A percentile compares a stretch with the other conserved stretches of the same genome.
Evolutionary conservation across 2,113 vertebrate species (phyloP).

Genomic region (Pteronura brasiliensis): DNA sequence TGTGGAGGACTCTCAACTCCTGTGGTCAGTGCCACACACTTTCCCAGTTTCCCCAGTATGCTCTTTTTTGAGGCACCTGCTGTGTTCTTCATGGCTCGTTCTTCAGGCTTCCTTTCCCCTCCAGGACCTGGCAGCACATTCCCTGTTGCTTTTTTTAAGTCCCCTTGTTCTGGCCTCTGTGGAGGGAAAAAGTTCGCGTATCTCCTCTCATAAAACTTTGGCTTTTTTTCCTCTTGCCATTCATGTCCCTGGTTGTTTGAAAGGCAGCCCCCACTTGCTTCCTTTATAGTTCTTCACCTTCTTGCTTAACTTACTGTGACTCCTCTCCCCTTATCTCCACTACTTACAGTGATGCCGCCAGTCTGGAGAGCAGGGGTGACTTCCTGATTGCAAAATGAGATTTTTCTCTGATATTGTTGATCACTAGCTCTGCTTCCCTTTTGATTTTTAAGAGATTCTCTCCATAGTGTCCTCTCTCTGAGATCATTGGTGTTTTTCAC

Average conservation of each 20-base stretch:
- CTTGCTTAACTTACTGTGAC: neutral
- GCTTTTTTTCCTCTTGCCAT: neutral
- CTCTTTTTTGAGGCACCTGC: neutral
- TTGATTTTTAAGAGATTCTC: neutral
- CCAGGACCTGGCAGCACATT: neutral
- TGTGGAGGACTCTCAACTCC: neutral
- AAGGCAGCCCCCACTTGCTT: neutral
- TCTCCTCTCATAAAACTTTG: neutral
- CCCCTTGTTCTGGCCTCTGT: neutral
- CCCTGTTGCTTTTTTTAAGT: neutral
- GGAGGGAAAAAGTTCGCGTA: neutral
- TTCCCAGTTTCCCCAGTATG: neutral
- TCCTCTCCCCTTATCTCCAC: neutral
- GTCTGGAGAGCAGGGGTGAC: neutral
- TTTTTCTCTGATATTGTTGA: neutral
- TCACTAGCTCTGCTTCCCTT: neutral
- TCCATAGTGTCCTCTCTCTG: neutral
- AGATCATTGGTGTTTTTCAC: constrained; percentile 3
- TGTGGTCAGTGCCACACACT: neutral
- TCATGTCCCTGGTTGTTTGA: neutral
- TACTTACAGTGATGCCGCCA: neutral
- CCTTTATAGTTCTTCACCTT: neutral
- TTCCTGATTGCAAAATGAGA: neutral
- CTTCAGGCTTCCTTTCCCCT: neutral
- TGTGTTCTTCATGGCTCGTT: neutral